phyloP scores from a whole-genome alignment of 2,113 vertebrate genomes.

The Thalassoma bifasciatum region DNA sequence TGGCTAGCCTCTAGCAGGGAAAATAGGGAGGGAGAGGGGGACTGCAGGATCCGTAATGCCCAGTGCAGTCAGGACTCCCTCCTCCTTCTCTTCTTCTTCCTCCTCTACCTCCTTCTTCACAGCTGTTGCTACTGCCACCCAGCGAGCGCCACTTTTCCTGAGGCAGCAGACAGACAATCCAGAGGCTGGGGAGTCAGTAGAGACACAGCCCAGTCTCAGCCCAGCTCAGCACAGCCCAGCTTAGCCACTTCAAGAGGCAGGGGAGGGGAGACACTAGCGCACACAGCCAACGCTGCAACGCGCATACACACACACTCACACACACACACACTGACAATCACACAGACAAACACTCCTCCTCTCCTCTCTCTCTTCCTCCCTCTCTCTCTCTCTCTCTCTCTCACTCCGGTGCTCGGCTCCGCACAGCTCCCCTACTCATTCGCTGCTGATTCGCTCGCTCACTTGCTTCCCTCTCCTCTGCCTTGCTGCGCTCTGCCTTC shows the following conservation, averaged over 20 bases:
- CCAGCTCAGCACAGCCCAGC: constrained; percentile 55
- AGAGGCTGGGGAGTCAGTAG: constrained; percentile 68
- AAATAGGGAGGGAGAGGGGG: constrained; percentile 60
- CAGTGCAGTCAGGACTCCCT: constrained; percentile 62
- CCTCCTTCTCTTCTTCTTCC: constrained; percentile 41
- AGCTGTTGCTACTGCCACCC: constrained; percentile 80
- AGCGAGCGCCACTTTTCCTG: constrained; percentile 66
- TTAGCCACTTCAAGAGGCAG: constrained; percentile 69
- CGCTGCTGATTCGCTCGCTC: constrained; percentile 75
- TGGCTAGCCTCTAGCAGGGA: constrained; percentile 53
- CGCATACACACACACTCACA: constrained; percentile 44
- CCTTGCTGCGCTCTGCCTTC: constrained; percentile 73
- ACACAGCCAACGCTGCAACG: constrained; percentile 71
- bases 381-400: constrained; percentile 55
- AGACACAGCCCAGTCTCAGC: constrained; percentile 68
- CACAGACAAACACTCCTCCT: constrained; percentile 62
- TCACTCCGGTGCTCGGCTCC: constrained; percentile 64
- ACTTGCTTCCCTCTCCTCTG: constrained; percentile 74
- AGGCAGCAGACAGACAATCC: constrained; percentile 75
- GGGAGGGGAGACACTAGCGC: constrained; percentile 78
- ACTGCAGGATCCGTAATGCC: constrained; percentile 75
- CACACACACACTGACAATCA: constrained; percentile 35
- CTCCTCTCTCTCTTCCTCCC: too few species aligned
- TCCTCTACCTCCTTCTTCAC: constrained; percentile 61
- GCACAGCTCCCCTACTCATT: constrained; percentile 76